Evolutionary conservation across 2,113 vertebrate genomes (phyloP).

Genomic region (Trichomycterus rosablanca): DNA sequence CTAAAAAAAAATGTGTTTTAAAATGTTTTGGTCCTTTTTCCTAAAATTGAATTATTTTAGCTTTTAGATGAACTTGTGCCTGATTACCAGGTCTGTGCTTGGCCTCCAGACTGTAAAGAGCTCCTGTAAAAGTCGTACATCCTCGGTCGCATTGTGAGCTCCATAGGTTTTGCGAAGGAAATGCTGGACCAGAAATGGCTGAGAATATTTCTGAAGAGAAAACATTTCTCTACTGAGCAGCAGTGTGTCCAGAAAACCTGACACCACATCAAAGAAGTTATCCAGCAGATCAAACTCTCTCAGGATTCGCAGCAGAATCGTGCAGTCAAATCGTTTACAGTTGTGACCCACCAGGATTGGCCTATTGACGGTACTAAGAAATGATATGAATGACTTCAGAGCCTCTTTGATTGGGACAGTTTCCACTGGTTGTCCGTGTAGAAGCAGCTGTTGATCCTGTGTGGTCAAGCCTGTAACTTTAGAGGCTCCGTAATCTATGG

Average conservation of each 20-base stretch:
- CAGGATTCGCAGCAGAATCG: constrained; percentile 51
- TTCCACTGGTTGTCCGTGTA: no score
- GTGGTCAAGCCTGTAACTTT: no score
- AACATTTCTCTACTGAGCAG: constrained; percentile 43
- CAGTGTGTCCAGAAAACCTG: constrained; percentile 59
- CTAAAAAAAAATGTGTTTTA: no score
- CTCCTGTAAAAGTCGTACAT: constrained; percentile 55
- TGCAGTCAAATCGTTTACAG: constrained; percentile 52
- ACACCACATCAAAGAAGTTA: constrained; percentile 41
- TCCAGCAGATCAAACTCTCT: constrained; percentile 25
- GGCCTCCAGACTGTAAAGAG: constrained; percentile 54
- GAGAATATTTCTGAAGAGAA: constrained; percentile 9
- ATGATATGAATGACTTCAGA: constrained; percentile 53
- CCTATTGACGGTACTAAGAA: constrained; percentile 47
- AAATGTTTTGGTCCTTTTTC: no score
- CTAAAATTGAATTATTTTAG: no score
- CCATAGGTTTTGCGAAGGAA: constrained; percentile 49
- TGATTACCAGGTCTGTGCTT: constrained; percentile 28
- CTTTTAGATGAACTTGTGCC: constrained; percentile 16
- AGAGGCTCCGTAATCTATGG: no score
- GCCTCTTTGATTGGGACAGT: no score
- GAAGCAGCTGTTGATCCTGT: no score
- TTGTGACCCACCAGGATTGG: constrained; percentile 61
- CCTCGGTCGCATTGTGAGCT: constrained; percentile 61
- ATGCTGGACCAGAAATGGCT: constrained; percentile 40